A percentile compares a stretch with the other conserved stretches of the same genome.
These are phyloP conservation scores for Asobara japonica DNA, from an alignment of 1,140 invertebrate genomes.

Conservation along the genomic window DNA sequence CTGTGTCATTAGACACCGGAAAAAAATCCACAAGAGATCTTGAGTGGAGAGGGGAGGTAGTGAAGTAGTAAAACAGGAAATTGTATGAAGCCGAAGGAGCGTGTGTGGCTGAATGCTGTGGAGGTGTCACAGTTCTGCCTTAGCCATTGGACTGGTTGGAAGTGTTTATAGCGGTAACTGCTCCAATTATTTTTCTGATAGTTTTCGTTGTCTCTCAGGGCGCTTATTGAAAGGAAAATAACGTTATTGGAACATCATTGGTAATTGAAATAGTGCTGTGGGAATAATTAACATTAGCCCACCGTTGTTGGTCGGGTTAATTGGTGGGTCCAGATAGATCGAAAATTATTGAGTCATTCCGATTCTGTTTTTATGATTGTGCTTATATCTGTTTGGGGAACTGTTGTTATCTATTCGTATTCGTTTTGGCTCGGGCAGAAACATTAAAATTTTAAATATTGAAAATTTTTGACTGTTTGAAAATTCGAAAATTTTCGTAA, in stretches of 20 bases:
- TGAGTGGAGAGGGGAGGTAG: not conserved
- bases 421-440: too few relatives aligned
- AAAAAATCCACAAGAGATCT: not conserved
- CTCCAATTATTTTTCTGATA: not conserved
- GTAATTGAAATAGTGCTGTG: too few relatives aligned
- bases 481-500: too few relatives aligned
- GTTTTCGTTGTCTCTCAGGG: not conserved
- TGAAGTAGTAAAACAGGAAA: slow-evolving; percentile 10
- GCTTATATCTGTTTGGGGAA: too few relatives aligned
- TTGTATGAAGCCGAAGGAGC: slow-evolving; percentile 26
- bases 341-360: too few relatives aligned
- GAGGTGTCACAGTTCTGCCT: slow-evolving; percentile 36
- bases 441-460: too few relatives aligned
- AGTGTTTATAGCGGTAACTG: slow-evolving; percentile 1
- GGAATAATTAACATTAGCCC: too few relatives aligned
- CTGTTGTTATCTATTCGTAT: too few relatives aligned
- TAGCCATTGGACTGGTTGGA: slow-evolving; percentile 22
- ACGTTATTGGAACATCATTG: not conserved
- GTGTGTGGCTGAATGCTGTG: slow-evolving; percentile 20
- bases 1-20: slow-evolving; percentile 1
- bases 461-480: too few relatives aligned
- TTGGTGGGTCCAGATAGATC: too few relatives aligned
- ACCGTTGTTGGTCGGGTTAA: too few relatives aligned
- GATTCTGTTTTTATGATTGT: too few relatives aligned
- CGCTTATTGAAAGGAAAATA: not conserved